phyloP scores from a whole-genome alignment of 2,797 vertebrate genomes.

The Myotis daubentonii region DNA sequence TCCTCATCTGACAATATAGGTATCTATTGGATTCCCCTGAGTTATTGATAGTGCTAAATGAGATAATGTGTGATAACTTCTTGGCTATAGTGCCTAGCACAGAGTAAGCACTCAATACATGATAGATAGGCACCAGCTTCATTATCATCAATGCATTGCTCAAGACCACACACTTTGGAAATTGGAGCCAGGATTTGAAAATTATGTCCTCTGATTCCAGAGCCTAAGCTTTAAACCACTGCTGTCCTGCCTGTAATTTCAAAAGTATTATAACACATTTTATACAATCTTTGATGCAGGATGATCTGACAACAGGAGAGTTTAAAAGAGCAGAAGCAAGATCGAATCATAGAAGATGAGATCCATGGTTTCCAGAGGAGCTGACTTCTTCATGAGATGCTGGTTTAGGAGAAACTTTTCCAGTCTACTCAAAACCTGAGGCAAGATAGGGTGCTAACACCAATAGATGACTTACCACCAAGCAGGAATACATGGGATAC shows the following conservation, averaged over 20 bases:
- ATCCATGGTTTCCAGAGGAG: background rate
- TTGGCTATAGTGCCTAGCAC: background rate
- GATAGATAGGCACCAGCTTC: background rate
- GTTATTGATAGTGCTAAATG: background rate
- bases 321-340: conserved; percentile 3
- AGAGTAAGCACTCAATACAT: background rate
- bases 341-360: background rate
- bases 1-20: background rate
- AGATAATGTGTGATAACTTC: background rate
- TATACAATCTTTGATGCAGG: background rate
- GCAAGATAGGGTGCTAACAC: background rate
- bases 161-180: background rate
- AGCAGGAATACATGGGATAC: background rate
- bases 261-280: background rate
- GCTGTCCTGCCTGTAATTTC: background rate
- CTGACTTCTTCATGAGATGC: background rate
- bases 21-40: background rate
- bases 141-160: background rate
- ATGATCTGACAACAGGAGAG: background rate
- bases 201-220: background rate
- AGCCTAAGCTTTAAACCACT: background rate
- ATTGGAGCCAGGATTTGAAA: background rate
- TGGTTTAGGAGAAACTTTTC: background rate
- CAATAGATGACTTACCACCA: background rate
- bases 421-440: background rate